Conservation (phyloP, 2,113 vertebrate species). For the Smithornis capensis region DNA sequence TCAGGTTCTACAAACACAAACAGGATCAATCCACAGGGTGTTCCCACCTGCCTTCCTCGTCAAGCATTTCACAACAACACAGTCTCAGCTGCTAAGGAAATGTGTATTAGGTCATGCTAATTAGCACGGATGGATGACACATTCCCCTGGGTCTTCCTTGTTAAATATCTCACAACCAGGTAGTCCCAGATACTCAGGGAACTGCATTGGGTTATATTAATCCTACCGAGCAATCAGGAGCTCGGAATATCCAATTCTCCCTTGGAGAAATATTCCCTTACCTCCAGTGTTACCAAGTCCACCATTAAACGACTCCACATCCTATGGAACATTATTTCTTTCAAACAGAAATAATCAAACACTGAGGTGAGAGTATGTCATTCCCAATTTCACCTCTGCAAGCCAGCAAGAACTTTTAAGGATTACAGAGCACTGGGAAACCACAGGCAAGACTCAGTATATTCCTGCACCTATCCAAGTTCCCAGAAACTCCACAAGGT, state of each 20-base stretch:
- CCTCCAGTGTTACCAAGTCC: neutral
- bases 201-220: neutral
- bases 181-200: neutral
- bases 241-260: neutral
- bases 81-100: neutral
- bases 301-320: neutral
- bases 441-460: neutral
- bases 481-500: neutral
- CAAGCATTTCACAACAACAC: neutral
- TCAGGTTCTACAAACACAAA: constrained; percentile 46
- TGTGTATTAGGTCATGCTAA: neutral
- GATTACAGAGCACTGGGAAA: neutral
- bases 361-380: neutral
- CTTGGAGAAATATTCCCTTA: neutral
- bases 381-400: neutral
- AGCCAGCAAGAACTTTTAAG: neutral
- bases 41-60: neutral
- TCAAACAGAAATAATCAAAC: neutral
- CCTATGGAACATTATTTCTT: neutral
- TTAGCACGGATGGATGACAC: neutral
- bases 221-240: accelerated
- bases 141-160: neutral
- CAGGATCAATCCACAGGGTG: neutral
- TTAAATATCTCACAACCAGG: neutral
- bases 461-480: neutral